Evolutionary conservation across 2,888 invertebrate genomes (phyloP), one percentile per base, ranked within the genome.

Genomic region (Proisotoma minuta): DNA sequence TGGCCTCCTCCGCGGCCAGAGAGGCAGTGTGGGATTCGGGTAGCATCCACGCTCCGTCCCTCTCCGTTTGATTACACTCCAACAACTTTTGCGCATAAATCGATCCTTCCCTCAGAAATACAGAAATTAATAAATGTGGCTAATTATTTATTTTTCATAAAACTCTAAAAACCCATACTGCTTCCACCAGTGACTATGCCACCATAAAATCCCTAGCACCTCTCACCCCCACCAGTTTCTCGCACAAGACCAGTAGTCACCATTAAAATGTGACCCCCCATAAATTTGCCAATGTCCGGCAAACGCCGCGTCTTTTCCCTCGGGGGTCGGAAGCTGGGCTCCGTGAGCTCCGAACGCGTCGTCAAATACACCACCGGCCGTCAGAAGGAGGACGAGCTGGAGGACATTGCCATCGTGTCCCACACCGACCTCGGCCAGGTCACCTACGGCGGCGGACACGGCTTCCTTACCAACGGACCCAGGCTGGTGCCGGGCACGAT

Each of bases 391-490:
- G 77, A 78, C 63, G 77, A 77, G 43, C 70, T 77, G 48, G 77
- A 78, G 57, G 78, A 78, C 63, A 78, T 80, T 58, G 78, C 79
- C 24, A 79, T 80, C 47, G 77, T 79, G 29, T 77, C 77, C 60
- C 77, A 77, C 66, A 76, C 76, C 27, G 76, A 75, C 57, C 69
- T 72, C 20, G 77, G 74, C 34, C 34, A 34, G 34, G 77, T 76
- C 63, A 77, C 76, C 52, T 77, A 77, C 68, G 77, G 77, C 10
- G 75, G 75, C 39, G 77, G 75, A 52, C 75, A 70, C 67, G 75
- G 65, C 63, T 77, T 71, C 75, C 73, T 78, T 20, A 78, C 78
- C 56, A 81, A 81, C 74, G 81, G 81, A 56, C 81, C 81, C 5
- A 76, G 79, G 43, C 77, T 78, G 48, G 76, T 79, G 22, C 79